Conservation (phyloP, 2,797 vertebrate species). For the Apodemus agrarius region DNA sequence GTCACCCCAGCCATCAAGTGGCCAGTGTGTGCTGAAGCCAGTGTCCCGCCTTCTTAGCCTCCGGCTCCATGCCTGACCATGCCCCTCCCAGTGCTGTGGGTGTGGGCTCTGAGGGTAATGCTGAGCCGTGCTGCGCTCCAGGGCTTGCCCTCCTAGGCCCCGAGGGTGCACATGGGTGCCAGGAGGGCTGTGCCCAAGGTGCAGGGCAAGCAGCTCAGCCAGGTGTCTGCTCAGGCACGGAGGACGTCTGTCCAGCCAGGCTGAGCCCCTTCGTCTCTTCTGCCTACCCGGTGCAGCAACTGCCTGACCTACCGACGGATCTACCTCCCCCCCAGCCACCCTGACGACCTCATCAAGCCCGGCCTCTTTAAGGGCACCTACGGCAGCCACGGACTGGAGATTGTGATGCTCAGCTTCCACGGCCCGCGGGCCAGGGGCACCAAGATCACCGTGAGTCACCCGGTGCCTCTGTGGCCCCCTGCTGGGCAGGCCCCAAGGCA, state of each 20-base stretch:
- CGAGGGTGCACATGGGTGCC: too few species aligned
- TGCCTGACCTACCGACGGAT: slow-evolving; percentile 98
- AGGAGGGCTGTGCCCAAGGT: background rate
- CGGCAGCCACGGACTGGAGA: slow-evolving; percentile 97
- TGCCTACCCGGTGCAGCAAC: slow-evolving; percentile 89
- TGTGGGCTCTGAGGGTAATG: background rate
- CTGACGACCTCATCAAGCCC: slow-evolving; percentile 93
- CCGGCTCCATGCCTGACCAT: too few species aligned
- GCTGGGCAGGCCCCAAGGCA: fast-evolving
- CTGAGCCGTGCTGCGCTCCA: background rate
- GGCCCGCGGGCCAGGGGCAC: slow-evolving; percentile 93
- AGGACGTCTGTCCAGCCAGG: too few species aligned
- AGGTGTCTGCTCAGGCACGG: background rate
- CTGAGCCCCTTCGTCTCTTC: background rate
- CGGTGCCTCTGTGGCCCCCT: fast-evolving
- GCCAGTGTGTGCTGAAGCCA: background rate
- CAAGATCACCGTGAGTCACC: slow-evolving; percentile 95
- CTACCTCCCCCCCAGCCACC: slow-evolving; percentile 94
- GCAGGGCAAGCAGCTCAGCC: background rate
- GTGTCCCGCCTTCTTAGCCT: background rate
- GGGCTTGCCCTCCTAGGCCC: background rate
- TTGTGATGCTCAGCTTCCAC: slow-evolving; percentile 98
- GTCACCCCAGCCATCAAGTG: background rate
- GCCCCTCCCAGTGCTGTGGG: background rate
- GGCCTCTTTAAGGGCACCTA: slow-evolving; percentile 99